Evolutionary conservation across 2,113 vertebrate genomes (phyloP).

Genomic region (Illadopsis cleaveri): DNA sequence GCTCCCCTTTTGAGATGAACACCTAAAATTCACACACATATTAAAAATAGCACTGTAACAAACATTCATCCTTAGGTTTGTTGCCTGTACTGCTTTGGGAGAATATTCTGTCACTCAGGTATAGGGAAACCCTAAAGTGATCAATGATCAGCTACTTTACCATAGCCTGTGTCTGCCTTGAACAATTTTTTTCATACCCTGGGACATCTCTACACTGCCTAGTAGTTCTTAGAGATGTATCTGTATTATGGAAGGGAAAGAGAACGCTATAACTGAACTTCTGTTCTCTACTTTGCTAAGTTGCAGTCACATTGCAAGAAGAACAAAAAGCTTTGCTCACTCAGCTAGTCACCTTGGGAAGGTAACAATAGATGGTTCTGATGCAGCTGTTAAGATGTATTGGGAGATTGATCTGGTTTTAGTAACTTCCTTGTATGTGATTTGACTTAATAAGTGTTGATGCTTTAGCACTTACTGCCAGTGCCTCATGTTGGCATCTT

Average conservation of each 20-base stretch:
- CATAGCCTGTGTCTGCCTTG: not conserved
- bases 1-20: not conserved
- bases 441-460: not conserved
- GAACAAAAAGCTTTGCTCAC: not conserved
- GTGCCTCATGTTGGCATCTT: not conserved
- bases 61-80: not conserved
- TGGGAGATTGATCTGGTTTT: not conserved
- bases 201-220: not conserved
- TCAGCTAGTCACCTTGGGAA: not conserved
- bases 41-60: not conserved
- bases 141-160: not conserved
- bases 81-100: not conserved
- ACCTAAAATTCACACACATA: not conserved
- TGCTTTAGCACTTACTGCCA: not conserved
- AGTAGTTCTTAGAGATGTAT: not conserved
- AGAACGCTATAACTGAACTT: not conserved
- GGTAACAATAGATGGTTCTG: not conserved
- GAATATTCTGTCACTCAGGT: not conserved
- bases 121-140: not conserved
- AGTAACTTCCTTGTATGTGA: not conserved
- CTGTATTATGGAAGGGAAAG: not conserved
- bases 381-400: not conserved
- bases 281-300: not conserved
- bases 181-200: not conserved
- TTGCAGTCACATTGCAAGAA: not conserved